Conservation (phyloP, 2,888 invertebrate species). For the Scotopteryx bipunctaria region DNA sequence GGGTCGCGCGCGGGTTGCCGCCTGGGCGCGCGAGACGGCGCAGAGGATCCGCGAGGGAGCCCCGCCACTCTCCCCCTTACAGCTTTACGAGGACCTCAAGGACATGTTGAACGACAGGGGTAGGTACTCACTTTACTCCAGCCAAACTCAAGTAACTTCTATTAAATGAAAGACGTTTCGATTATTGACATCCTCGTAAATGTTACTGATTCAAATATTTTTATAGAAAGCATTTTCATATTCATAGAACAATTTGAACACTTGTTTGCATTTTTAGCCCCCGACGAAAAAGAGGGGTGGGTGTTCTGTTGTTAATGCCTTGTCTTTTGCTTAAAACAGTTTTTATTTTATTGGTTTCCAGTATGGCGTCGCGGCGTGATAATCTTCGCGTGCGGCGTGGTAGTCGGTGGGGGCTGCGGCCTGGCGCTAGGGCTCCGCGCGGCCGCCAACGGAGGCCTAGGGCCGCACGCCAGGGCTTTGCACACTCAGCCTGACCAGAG, state of each 20-base stretch:
- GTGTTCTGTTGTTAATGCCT: too few relatives aligned
- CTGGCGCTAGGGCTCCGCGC: slow-evolving; percentile 59
- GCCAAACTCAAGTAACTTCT: too few relatives aligned
- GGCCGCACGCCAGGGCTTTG: slow-evolving; percentile 70
- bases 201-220: too few relatives aligned
- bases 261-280: too few relatives aligned
- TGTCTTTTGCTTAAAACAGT: too few relatives aligned
- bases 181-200: too few relatives aligned
- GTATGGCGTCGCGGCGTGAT: slow-evolving; percentile 77
- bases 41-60: slow-evolving; percentile 66
- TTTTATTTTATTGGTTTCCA: slow-evolving; percentile 42
- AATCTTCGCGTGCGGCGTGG: slow-evolving; percentile 66
- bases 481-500: slow-evolving; percentile 69
- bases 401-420: slow-evolving; percentile 63
- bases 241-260: too few relatives aligned
- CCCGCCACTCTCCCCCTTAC: slow-evolving; percentile 67
- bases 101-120: slow-evolving; percentile 72
- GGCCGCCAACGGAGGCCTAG: slow-evolving; percentile 54
- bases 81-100: slow-evolving; percentile 68
- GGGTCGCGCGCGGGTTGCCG: slow-evolving; percentile 56
- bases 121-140: too few relatives aligned
- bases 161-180: too few relatives aligned
- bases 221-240: too few relatives aligned
- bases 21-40: slow-evolving; percentile 63
- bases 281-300: too few relatives aligned